These are phyloP conservation scores for Copidosoma aretas DNA, from an alignment of 2,888 invertebrate species.

Conservation along the genomic window DNA sequence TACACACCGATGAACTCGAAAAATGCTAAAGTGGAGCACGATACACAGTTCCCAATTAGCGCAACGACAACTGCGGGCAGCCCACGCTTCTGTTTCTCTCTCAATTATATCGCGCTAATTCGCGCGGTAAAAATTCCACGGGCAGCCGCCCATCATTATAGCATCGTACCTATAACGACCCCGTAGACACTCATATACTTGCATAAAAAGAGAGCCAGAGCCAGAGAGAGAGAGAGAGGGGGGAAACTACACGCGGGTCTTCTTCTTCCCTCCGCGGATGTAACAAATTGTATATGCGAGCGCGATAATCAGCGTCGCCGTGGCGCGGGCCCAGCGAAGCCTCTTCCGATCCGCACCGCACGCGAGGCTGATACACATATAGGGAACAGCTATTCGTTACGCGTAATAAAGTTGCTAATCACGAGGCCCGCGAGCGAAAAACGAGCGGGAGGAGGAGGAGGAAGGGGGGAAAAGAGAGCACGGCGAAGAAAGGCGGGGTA, in stretches of 20 bases:
- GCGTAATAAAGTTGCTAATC: conserved; percentile 41
- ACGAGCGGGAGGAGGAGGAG: not conserved
- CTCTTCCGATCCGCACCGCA: not conserved
- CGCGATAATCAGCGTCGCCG: conserved; percentile 16
- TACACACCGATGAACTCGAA: too few species aligned
- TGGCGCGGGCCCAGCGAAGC: conserved; percentile 8
- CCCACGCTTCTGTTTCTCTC: too few species aligned
- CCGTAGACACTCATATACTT: too few species aligned
- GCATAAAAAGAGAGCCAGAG: not conserved
- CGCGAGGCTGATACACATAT: too few species aligned
- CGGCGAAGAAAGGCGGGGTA: too few species aligned
- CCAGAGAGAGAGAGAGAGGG: not conserved
- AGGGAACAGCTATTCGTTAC: conserved; percentile 29
- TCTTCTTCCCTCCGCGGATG: conserved; percentile 17
- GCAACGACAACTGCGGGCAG: too few species aligned
- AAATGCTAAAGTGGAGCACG: too few species aligned
- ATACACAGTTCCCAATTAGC: too few species aligned
- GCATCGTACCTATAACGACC: too few species aligned
- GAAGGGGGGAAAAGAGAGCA: not conserved
- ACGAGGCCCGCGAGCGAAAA: not conserved
- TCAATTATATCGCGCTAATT: too few species aligned
- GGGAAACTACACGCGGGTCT: not conserved
- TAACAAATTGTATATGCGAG: conserved; percentile 24
- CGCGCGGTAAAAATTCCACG: too few species aligned
- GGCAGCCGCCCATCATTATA: too few species aligned